Base-by-base conservation (phyloP, 2,888 invertebrate species). In the Eudasyphora cyanicolor region DNA sequence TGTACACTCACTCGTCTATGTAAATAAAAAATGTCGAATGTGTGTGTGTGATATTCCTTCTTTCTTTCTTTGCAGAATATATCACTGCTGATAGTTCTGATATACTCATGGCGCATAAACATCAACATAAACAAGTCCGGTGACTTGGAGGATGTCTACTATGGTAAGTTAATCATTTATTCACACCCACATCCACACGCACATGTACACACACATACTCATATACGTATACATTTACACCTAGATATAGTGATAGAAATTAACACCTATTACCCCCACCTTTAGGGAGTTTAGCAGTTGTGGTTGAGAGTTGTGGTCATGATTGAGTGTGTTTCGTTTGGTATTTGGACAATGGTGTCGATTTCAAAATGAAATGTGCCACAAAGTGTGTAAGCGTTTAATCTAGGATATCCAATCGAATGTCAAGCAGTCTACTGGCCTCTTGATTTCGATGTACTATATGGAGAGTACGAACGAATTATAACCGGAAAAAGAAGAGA, bases 31-130 rank as follows among this genome's bases (percentile, higher is more conserved):
- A 45, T 77, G 1, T 35, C 38, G 17, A 14, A 17, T 57, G 35
- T 38, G 27, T 42, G 27, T 57, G 24, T 0, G 14, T 57, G n/a
- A n/a, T 8, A 60, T 60, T 62, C 21, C n/a, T 62, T 42, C 24
- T 12, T 32, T 12, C 83, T 88, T 87, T 93, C 92, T 91, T 94
- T 94, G 32, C 94, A 96, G 96, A 95, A 95, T 93, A 95, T 95
- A 91, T 95, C 96, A 86, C 94, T 96, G 88, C 89, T 96, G 87
- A 95, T 96, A 88, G 95, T 95, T 82, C 93, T 96, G 86, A 93
- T 96, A 87, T 96, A 95, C 91, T 95, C 95, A 89, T 96, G 96
- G 96, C 93, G 95, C 88, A 95, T 96, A 86, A 95, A 95, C 85
- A 94, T 95, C 84, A 96, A 95, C 88, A 94, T 95, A 82, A 95